A percentile compares a stretch with the other conserved stretches of the same genome.
These are phyloP conservation scores for Trogon surrucura DNA, from an alignment of 2,113 vertebrate genomes.

Conservation along the genomic window DNA sequence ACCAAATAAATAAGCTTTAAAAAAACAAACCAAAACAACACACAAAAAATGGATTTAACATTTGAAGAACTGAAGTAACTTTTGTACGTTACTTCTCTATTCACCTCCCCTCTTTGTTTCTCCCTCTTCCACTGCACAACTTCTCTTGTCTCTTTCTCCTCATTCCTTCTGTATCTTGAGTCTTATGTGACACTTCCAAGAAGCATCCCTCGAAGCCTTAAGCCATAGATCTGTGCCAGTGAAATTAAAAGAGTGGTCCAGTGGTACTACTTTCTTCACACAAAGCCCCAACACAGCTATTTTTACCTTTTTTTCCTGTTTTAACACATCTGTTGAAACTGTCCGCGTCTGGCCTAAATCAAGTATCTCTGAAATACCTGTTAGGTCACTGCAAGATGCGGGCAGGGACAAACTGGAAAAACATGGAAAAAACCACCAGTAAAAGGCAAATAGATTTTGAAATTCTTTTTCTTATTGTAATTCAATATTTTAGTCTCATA, in stretches of 20 bases:
- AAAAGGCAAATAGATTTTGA: not conserved
- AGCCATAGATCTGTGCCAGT: not conserved
- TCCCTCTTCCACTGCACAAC: not conserved
- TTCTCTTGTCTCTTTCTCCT: not conserved
- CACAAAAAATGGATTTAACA: not conserved
- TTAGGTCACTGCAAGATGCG: not conserved
- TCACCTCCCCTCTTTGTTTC: not conserved
- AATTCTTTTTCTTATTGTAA: not conserved
- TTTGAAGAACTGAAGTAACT: not conserved
- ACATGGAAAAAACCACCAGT: not conserved
- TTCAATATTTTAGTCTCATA: not conserved
- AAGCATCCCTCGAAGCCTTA: not conserved
- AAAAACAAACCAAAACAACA: not conserved
- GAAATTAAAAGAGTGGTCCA: not conserved
- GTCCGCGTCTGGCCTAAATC: not conserved
- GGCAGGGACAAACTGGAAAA: not conserved
- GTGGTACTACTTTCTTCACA: not conserved
- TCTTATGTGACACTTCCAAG: not conserved
- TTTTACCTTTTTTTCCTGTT: not conserved
- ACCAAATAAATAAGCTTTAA: not conserved
- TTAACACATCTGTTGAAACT: not conserved
- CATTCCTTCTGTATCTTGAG: not conserved
- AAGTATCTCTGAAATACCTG: not conserved
- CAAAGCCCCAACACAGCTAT: not conserved
- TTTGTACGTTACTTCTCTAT: not conserved